Evolutionary conservation across 2,797 vertebrate genomes (phyloP), one percentile per base, ranked within the genome.

Genomic region (Limosa lapponica): DNA sequence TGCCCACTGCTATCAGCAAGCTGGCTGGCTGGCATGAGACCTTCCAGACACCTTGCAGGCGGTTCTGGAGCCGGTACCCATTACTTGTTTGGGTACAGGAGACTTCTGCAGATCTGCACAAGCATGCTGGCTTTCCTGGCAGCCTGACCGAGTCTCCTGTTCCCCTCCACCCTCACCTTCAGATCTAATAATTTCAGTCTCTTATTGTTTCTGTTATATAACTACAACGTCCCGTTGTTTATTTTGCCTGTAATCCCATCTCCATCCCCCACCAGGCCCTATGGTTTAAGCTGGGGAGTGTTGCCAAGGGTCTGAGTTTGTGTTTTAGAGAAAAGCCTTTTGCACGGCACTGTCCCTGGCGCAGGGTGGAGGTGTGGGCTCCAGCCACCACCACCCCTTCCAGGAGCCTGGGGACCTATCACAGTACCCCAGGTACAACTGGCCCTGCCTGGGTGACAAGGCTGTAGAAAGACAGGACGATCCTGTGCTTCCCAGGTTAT

Each of bases 171-270:
- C 46, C 57, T 64, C 66, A 69, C 30, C 41, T 79, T 89, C 30
- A 79, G 44, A 46, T 79, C 61, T 57, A 93, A 54, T 62, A 71
- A 72, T 92, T 90, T 87, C 65, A 75, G 13, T 57, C 14, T 69
- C 24, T 69, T 72, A 25, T n/a, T 75, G 30, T 69, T 95, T 84
- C 62, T 87, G 18, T 72, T 79, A 27, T 3, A 27, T 37, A 77
- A 25, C 13, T 74, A 4, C 57, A 57, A 52, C 0, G 7, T 46
- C 18, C 25, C 2, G 49, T 59, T 57, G 5, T 71, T 90, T 82
- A 36, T 89, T 93, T 90, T 87, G 24, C 66, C 22, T 81, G 51
- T 75, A 86, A 86, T 41, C 37, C 41, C 46, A 30, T 52, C 65
- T 71, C n/a, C 39, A 28, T 92, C n/a, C 24, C 27, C 15, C 30